Conservation (phyloP, 2,797 vertebrate species). For the Chromobotia macracanthus region DNA sequence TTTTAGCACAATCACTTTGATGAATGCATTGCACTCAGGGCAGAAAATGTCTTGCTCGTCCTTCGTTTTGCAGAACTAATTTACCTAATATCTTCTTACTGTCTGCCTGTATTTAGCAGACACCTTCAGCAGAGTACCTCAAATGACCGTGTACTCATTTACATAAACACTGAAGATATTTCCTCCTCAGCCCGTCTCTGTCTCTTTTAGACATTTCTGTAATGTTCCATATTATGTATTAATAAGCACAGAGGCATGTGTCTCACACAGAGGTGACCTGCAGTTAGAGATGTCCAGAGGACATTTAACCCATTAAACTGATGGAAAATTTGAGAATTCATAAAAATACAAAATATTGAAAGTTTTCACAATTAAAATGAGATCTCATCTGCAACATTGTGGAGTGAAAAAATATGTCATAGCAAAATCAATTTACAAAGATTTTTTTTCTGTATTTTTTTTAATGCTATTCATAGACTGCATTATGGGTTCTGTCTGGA, state of each 20-base stretch:
- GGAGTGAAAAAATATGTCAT: too few species aligned
- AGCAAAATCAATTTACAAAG: too few species aligned
- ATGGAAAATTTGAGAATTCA: too few species aligned
- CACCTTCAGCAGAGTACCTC: constrained; percentile 20
- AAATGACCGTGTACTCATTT: constrained; percentile 19
- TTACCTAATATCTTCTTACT: constrained; percentile 25
- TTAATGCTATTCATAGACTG: not conserved
- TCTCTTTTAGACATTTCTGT: not conserved
- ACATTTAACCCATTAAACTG: constrained; percentile 67
- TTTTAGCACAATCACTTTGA: not conserved
- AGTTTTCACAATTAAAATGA: too few species aligned
- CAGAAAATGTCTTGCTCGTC: constrained; percentile 20
- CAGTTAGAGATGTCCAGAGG: constrained; percentile 64
- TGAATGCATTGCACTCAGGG: constrained; percentile 2
- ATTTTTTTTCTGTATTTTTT: too few species aligned
- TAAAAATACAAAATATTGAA: constrained; percentile 39
- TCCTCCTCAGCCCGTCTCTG: not conserved
- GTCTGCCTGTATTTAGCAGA: constrained; percentile 2
- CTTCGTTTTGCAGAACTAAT: constrained; percentile 34
- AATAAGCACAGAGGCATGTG: constrained; percentile 51
- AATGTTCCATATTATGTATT: constrained; percentile 53
- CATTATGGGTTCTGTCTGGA: too few species aligned
- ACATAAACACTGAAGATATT: constrained; percentile 6
- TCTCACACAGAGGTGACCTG: constrained; percentile 60
- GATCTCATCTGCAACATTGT: too few species aligned